Conservation (phyloP, 2,888 invertebrate species). For the Eupithecia abbreviata region DNA sequence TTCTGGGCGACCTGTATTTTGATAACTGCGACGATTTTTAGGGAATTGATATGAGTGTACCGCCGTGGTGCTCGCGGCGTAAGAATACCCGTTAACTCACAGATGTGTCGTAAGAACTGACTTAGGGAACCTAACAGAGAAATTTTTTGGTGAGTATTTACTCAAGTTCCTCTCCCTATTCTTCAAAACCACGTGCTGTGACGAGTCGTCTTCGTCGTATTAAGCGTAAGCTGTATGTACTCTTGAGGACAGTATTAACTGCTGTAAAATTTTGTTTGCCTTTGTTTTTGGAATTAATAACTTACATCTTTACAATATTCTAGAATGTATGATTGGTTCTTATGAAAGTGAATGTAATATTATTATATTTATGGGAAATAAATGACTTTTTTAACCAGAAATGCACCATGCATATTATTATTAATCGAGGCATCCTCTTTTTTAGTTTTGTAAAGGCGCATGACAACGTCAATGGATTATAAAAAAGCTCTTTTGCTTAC, state of each 20-base stretch:
- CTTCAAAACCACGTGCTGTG: constrained; percentile 67
- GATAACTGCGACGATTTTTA: not conserved
- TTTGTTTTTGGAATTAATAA: not conserved
- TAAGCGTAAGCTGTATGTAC: not conserved
- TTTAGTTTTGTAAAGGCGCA: no score
- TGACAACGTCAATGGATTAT: no score
- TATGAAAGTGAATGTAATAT: no score
- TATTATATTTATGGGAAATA: no score
- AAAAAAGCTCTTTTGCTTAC: no score
- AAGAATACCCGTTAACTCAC: not conserved
- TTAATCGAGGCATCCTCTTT: no score
- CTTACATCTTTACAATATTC: no score
- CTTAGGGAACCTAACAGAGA: not conserved
- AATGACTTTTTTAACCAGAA: no score
- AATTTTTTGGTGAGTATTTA: constrained; percentile 36
- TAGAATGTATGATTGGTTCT: no score
- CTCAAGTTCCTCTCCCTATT: constrained; percentile 66
- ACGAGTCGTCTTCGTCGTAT: constrained; percentile 68
- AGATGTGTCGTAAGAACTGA: not conserved
- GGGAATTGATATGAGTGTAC: no score
- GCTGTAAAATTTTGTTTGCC: not conserved
- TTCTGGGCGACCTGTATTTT: not conserved
- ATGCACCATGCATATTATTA: no score
- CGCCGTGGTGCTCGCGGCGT: not conserved
- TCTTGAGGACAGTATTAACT: not conserved